Evolutionary conservation across 2,888 invertebrate species (phyloP).

Genomic region (Lamellibrachia satsuma): DNA sequence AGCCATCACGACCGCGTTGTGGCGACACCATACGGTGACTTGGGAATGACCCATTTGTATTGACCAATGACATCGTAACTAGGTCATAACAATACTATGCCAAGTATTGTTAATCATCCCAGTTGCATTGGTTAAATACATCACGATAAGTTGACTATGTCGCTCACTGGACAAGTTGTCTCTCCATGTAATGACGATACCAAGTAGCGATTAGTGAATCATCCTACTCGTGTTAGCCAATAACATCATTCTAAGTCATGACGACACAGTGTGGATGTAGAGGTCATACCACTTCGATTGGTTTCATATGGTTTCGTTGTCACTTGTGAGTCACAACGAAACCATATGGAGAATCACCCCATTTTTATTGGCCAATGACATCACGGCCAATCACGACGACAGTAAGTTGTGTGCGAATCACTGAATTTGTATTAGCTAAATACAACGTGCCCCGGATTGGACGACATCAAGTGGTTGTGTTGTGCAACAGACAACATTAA

Average conservation of each 20-base stretch:
- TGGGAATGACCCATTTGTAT: background rate
- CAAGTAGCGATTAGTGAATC: no score
- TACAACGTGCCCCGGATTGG: background rate
- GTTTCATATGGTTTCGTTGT: no score
- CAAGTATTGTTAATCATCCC: background rate
- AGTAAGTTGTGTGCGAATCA: background rate
- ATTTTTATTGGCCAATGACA: background rate
- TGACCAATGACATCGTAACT: background rate
- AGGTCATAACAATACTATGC: background rate
- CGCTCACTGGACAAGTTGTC: no score
- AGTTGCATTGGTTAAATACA: background rate
- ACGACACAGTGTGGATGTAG: no score
- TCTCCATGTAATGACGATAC: no score
- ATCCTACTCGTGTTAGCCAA: no score
- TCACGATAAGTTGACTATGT: no score
- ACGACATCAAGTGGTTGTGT: background rate
- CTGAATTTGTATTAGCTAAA: background rate
- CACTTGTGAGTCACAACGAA: no score
- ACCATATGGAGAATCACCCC: no score
- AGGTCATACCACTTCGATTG: no score
- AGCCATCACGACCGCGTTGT: background rate
- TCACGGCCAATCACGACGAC: background rate
- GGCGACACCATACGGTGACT: background rate
- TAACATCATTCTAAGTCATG: no score
- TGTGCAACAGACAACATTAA: background rate